Base-by-base conservation (phyloP, 2,113 vertebrate species). In the Ploceus nigricollis region DNA sequence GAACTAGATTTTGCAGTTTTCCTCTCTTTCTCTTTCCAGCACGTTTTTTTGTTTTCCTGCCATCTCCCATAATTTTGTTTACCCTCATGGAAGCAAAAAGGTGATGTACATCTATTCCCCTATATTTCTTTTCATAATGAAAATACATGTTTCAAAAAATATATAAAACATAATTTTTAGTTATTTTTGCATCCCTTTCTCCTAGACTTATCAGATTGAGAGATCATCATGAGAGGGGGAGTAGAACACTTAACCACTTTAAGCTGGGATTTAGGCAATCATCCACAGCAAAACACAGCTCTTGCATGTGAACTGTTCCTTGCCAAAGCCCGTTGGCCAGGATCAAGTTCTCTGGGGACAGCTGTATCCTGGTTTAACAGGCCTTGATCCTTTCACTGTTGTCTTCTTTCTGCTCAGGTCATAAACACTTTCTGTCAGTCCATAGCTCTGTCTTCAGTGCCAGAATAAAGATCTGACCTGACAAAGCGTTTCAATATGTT, bases 241-340 rank as follows among this genome's bases (percentile, higher is more conserved):
- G 73, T 12, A 5, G 66, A 91, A 83, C 72, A 66, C 81, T 98
- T 93, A 89, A 94, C 75, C 66, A 83, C 93, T 93, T 90, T 95
- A 97, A 98, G 89, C 86, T 90, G 90, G 95, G 95, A 95, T 98
- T 97, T 97, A 97, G 93, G 91, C 95, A 97, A 90, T 81, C 30
- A 51, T 89, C 96, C 86, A 66, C 60, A 82, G 70, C 15, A 47
- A 97, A 98, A 92, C 68, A 93, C 83, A 91, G 90, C 91, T 97
- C 80, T 97, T 71, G 45, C 86, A 54, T 77, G 89, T 92, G 95
- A 89, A 82, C 85, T 51, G 12, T 37, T 95, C 78, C 42, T 93
- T 96, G 94, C 92, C 79, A 89, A 93, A 98, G 85, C 93, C 93
- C 14, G 11, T 25, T 97, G 95, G 96, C 87, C 8, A 19, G 93